phyloP scores from a whole-genome alignment of 2,113 vertebrate species.

The Tachysurus vachellii region DNA sequence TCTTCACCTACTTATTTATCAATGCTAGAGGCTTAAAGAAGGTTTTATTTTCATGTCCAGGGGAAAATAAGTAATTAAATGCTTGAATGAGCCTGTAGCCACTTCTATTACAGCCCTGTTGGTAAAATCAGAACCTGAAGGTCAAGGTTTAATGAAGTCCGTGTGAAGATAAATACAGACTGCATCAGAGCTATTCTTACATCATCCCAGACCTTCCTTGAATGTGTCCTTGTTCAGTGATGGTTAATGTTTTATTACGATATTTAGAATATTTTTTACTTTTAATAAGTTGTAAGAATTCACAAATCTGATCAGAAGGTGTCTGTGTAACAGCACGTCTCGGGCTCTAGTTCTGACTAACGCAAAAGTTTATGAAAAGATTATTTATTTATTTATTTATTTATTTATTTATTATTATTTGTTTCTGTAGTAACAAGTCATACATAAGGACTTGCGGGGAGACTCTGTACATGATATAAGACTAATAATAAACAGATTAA shows the following conservation, averaged over 20 bases:
- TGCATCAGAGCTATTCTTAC: background rate
- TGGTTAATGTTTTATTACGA: background rate
- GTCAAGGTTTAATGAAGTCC: background rate
- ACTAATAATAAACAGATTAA: background rate
- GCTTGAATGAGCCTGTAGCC: background rate
- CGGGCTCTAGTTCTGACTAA: background rate
- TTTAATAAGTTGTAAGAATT: background rate
- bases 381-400: background rate
- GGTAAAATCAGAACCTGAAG: background rate
- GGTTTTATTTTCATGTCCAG: background rate
- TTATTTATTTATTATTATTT: too few relatives aligned
- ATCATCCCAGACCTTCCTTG: background rate
- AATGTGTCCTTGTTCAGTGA: background rate
- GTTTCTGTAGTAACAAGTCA: background rate
- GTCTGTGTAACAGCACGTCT: background rate
- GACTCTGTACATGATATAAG: background rate
- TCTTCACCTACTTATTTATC: background rate
- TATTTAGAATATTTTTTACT: background rate
- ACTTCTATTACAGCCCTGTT: background rate
- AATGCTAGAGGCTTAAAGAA: background rate
- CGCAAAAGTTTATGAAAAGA: background rate
- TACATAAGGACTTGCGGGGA: background rate
- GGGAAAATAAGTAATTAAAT: background rate
- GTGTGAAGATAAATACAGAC: background rate
- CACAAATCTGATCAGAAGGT: background rate